Evolutionary conservation across 2,888 invertebrate genomes (phyloP).

Genomic region (Lycaena phlaeas): DNA sequence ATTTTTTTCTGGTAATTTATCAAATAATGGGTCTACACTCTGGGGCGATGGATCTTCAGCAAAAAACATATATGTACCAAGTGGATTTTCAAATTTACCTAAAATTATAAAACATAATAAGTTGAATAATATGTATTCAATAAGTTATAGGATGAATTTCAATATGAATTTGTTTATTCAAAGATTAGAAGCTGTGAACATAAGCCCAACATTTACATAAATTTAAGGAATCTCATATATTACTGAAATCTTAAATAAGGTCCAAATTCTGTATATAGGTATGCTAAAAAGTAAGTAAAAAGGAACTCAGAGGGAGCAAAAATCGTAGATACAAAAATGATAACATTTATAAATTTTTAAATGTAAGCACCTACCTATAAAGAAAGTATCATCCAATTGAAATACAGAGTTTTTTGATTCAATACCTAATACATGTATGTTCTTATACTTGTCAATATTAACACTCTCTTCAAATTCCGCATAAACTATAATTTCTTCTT

Average conservation of each 20-base stretch:
- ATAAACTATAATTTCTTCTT: slow-evolving; percentile 74
- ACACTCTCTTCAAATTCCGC: slow-evolving; percentile 73
- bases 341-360: too few species aligned
- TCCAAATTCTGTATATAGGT: too few species aligned
- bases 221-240: too few species aligned
- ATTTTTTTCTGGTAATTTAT: slow-evolving; percentile 67
- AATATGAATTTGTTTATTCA: too few species aligned
- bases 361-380: slow-evolving; percentile 66
- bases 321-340: too few species aligned
- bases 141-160: too few species aligned
- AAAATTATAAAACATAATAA: slow-evolving; percentile 24
- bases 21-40: slow-evolving; percentile 65
- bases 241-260: too few species aligned
- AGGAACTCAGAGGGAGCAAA: too few species aligned
- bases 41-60: slow-evolving; percentile 70
- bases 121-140: slow-evolving; percentile 3
- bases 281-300: too few species aligned
- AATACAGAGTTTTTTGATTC: slow-evolving; percentile 76
- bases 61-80: slow-evolving; percentile 84
- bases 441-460: slow-evolving; percentile 60
- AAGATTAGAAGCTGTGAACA: too few species aligned
- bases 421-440: slow-evolving; percentile 73
- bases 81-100: slow-evolving; percentile 78
- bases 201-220: too few species aligned
- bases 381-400: slow-evolving; percentile 79